A percentile compares a stretch with the other conserved stretches of the same genome.
phyloP scores from a whole-genome alignment of 2,888 invertebrate species.

The Eledona agricola region DNA sequence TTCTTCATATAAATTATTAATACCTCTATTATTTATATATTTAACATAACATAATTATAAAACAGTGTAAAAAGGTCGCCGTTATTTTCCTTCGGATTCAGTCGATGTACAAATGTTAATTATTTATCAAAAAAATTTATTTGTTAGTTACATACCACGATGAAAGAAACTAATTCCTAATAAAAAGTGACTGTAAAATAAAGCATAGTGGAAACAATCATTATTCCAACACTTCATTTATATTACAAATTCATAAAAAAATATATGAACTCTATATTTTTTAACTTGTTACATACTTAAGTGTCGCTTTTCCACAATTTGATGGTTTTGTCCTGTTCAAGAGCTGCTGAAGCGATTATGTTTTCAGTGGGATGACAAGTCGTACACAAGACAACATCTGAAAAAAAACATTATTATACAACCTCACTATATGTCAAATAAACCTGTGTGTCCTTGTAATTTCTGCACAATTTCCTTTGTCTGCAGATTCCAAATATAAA shows the following conservation, averaged over 20 bases:
- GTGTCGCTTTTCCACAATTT: slow-evolving; percentile 99
- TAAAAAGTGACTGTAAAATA: no score
- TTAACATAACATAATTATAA: no score
- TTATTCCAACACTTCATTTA: no score
- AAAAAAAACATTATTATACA: slow-evolving; percentile 53
- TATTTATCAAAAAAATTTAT: no score
- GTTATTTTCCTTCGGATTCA: no score
- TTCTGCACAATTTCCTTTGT: slow-evolving; percentile 99
- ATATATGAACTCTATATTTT: slow-evolving; percentile 18
- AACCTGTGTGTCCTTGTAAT: slow-evolving; percentile 94
- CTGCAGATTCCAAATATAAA: slow-evolving; percentile 99
- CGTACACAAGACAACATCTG: slow-evolving; percentile 92
- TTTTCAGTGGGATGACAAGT: slow-evolving; percentile 99
- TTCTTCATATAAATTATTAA: slow-evolving; percentile 17
- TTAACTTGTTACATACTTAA: slow-evolving; percentile 61
- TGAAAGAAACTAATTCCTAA: no score
- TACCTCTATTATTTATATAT: slow-evolving; percentile 14
- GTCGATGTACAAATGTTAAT: no score
- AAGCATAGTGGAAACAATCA: no score
- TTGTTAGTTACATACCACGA: no score
- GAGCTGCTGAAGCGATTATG: slow-evolving; percentile 97
- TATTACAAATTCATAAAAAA: slow-evolving; percentile 19
- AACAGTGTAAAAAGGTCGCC: no score
- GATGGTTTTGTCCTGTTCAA: slow-evolving; percentile 99
- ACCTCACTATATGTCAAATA: neutral